Evolutionary conservation across 2,888 invertebrate genomes (phyloP), one percentile per base, ranked within the genome.

Genomic region (Pycnomerus fuliginosus): DNA sequence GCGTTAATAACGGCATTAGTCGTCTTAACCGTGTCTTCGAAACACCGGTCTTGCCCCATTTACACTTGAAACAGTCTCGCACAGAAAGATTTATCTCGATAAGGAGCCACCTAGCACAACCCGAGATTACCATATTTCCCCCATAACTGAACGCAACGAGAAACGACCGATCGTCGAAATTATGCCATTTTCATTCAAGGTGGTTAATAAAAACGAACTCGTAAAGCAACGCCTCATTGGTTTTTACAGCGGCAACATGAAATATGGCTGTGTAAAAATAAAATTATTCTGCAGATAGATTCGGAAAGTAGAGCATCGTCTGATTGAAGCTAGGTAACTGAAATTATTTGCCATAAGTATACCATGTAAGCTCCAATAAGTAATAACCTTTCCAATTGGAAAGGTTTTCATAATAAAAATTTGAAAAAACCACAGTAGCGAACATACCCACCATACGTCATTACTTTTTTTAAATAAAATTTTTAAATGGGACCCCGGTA

Each of bases 161-260:
- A 32, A 41, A 46, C 36, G 37, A 22, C 34, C 45, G 45, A 51
- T 51, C 45, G 51, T 25, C 43, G 32, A 51, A 41, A 48, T 48
- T 51, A 51, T 43, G 48, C 48, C 31, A 39, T 48, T 44, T 43
- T 45, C 48, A 51, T 48, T 51, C 51, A 51, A 48, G 51, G 51
- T 51, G 51, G 48, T 51, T 48, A 43, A 42, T 40, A 51, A 51
- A 51, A 48, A 43, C 28, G 30, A 16, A 41, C 36, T 36, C 43
- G 35, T 43, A 36, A 43, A 43, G 36, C 43, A 30, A 36, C 31
- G 37, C 43, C 31, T 43, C 43, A 43, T 43, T 43, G 43, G 37
- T 43, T 43, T n/a, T 28, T 28, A 28, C 11, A 28, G 11, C 28
- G 13, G 15, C 23, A 3, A 35, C 11, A 25, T 10, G 25, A 35